Conservation (phyloP, 2,797 vertebrate species). For the Dendrocincla fuliginosa region DNA sequence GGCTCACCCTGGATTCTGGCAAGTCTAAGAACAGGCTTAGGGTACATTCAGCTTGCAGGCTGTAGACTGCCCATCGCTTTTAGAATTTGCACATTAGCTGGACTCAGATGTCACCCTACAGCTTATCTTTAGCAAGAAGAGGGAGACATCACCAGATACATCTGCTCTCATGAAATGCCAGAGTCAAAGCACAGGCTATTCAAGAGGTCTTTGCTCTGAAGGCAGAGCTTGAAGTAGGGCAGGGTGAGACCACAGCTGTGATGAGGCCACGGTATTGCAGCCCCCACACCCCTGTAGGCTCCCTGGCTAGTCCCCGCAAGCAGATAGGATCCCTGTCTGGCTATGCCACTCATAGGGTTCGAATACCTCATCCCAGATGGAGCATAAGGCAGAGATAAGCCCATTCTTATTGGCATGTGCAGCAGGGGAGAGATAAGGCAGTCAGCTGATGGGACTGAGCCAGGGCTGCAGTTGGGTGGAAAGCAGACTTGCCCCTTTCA, state of each 20-base stretch:
- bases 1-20: neutral
- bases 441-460: neutral
- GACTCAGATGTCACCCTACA: neutral
- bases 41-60: neutral
- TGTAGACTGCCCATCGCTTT: neutral
- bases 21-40: neutral
- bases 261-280: neutral
- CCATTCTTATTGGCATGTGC: neutral
- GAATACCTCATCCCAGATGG: neutral
- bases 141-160: neutral
- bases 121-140: neutral
- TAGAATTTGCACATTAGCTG: neutral
- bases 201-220: neutral
- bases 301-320: accelerated
- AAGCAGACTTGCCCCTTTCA: neutral
- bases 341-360: neutral
- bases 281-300: neutral
- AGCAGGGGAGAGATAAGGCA: neutral
- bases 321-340: neutral
- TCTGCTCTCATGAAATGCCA: neutral
- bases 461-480: neutral
- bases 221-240: neutral
- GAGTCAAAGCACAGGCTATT: neutral
- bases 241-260: neutral
- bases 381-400: neutral